Evolutionary conservation across 2,797 vertebrate species (phyloP).

Genomic region (Poeciliopsis presidionis): DNA sequence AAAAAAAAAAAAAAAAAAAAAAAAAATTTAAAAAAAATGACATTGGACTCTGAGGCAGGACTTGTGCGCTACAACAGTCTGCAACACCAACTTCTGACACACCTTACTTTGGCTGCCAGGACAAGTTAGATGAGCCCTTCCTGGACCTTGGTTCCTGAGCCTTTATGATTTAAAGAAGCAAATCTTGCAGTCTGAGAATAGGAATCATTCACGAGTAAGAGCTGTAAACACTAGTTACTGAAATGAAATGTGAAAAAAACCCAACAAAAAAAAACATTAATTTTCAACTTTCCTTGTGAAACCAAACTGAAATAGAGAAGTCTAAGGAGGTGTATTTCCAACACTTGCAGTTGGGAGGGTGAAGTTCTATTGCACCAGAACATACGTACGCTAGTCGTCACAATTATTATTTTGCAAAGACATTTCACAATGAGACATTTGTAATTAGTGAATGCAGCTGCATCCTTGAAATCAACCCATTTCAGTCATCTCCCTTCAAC

Average conservation of each 20-base stretch:
- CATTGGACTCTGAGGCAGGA: conserved; percentile 64
- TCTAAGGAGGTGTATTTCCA: conserved; percentile 59
- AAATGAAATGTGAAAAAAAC: conserved; percentile 40
- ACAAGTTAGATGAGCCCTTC: conserved; percentile 39
- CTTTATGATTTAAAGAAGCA: conserved; percentile 49
- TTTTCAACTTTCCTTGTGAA: conserved; percentile 40
- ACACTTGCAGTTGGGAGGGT: conserved; percentile 59
- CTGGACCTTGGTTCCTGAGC: conserved; percentile 72
- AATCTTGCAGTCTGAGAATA: conserved; percentile 40
- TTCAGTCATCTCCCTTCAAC: conserved; percentile 37
- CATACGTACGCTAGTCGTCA: conserved; percentile 64
- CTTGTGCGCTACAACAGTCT: conserved; percentile 56
- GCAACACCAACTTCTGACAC: conserved; percentile 53
- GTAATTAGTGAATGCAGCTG: conserved; percentile 51
- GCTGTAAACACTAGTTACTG: conserved; percentile 26
- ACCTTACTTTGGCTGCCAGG: conserved; percentile 47
- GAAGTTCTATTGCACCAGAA: conserved; percentile 72
- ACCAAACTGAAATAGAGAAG: conserved; percentile 51
- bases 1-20: conserved; percentile 11
- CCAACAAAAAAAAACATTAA: conserved; percentile 14
- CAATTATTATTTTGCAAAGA: conserved; percentile 64
- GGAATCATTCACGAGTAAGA: conserved; percentile 25
- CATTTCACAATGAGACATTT: conserved; percentile 53
- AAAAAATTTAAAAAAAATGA: not conserved
- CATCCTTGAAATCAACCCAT: conserved; percentile 42